Evolutionary conservation across 2,888 invertebrate species (phyloP), one percentile per base, ranked within the genome.

Genomic region (Galerucella calmariensis): DNA sequence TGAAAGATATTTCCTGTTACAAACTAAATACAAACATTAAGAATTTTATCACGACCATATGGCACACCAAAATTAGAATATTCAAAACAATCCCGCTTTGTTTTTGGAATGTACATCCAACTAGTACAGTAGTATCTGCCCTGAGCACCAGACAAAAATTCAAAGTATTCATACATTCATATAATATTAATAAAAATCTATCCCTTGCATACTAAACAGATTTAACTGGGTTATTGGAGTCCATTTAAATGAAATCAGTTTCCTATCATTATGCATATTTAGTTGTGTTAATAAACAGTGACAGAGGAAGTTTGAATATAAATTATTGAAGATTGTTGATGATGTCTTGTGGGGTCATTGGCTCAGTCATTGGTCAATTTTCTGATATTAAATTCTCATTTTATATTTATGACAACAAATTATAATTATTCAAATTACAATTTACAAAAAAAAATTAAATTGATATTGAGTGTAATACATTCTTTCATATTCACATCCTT

Each of bases 221-320:
- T 62, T 16, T 62, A 69, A 69, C 16, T 63, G 14, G 69, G 62
- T 69, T 63, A 69, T 69, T 69, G 53, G 51, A 53, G 48, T 16
- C 35, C 41, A 69, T 69, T 69, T 63, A 69, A 53, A 69, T 63
- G 62, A 35, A 62, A 41, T 69, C 61, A 58, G n/a, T 27, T 41
- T 48, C 14, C 48, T 53, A 62, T 53, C 62, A 48, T 46, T 69
- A 48, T 48, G 61, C 69, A 61, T 48, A 62, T 69, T 69, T 53
- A 62, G 69, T 27, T 53, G 41, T 51, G 46, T 56, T 20, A 20
- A 69, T 48, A 69, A 58, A 53, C 51, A 58, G 12, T 48, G n/a
- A 35, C 41, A 69, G 63, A 62, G 62, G 53, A 69, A 69, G 69
- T 69, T 41, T 46, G 61, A 61, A 61, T 51, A 53, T 62, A 53